Evolutionary conservation across 1,140 invertebrate species (phyloP), one percentile per base, ranked within the genome.

Genomic region (Myzus persicae): DNA sequence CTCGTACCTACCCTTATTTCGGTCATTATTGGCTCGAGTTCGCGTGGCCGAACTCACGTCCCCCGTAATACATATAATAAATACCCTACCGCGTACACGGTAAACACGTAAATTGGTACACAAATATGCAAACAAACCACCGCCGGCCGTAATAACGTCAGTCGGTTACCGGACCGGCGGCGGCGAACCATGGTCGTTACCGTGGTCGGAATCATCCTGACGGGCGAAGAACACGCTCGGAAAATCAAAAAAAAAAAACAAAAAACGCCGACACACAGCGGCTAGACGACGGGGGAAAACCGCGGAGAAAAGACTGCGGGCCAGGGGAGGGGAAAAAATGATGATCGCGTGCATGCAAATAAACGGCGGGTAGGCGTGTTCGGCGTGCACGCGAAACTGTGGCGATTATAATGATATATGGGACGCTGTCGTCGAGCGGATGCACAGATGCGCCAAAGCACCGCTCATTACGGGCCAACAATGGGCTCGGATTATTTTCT

Each of bases 401-500:
- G 81, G 76, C 76, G 91, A 93, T 93, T 85, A 93, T 93, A 93
- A 93, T 93, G 81, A 93, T 93, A 93, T 93, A 93, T 54, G 40
- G n/a, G 36, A 31, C 81, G 81, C 38, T 54, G 81, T 93, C 91
- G 46, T 85, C 91, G 76, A 54, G n/a, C 91, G 91, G 91, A 84
- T 42, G 91, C 91, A 93, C 91, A 93, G 91, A 93, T 93, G 91
- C 91, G 91, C 91, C 91, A 54, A 93, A 93, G 91, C 38, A 93
- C 91, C 91, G 46, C 76, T 93, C 91, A 54, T 93, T 93, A 93
- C 24, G 76, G 36, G 76, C 46, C 46, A 93, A 93, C 91, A 93
- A 93, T 93, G 91, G 76, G 91, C 46, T 92, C 36, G 91, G 91
- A 93, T 93, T 93, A 93, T 93, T 51, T 93, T 93, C 91, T 93